phyloP scores from a whole-genome alignment of 2,888 invertebrate species.

The Caenorhabditis angaria region DNA sequence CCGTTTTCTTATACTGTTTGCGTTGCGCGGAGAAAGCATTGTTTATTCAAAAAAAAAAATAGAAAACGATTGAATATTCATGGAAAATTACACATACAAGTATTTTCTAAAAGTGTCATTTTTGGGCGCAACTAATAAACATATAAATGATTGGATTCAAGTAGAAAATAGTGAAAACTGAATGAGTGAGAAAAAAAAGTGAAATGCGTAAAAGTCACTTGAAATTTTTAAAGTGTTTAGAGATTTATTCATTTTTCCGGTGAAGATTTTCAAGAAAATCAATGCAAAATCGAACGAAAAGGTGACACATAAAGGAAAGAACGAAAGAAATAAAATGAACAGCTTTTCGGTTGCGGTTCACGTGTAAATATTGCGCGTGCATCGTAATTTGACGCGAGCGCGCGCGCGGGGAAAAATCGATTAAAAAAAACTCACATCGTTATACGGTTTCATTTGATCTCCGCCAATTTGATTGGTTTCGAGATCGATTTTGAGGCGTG shows the following conservation, averaged over 20 bases:
- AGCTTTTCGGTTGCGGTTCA: not conserved
- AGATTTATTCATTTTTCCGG: not conserved
- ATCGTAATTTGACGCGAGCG: not conserved
- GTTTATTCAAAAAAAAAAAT: too few species aligned
- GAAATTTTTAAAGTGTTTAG: slow-evolving; percentile 6
- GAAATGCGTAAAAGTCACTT: slow-evolving; percentile 9
- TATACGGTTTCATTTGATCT: slow-evolving; percentile 9
- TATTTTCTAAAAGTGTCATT: too few species aligned
- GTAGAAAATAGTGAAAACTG: not conserved
- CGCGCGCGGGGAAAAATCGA: not conserved
- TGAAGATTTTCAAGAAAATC: too few species aligned
- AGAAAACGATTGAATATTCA: too few species aligned
- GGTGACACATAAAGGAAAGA: not conserved
- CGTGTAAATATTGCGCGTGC: slow-evolving; percentile 5
- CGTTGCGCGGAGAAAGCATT: too few species aligned
- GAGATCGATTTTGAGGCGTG: slow-evolving; percentile 19
- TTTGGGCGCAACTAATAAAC: too few species aligned
- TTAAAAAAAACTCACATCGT: slow-evolving; percentile 25
- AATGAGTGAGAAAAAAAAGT: slow-evolving; percentile 11
- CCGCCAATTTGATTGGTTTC: slow-evolving; percentile 12
- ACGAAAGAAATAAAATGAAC: not conserved
- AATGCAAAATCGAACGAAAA: not conserved
- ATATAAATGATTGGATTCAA: too few species aligned
- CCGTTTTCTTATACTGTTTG: too few species aligned
- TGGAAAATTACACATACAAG: too few species aligned